Evolutionary conservation across 2,797 vertebrate genomes (phyloP), one percentile per base, ranked within the genome.

Genomic region (Paguma larvata): DNA sequence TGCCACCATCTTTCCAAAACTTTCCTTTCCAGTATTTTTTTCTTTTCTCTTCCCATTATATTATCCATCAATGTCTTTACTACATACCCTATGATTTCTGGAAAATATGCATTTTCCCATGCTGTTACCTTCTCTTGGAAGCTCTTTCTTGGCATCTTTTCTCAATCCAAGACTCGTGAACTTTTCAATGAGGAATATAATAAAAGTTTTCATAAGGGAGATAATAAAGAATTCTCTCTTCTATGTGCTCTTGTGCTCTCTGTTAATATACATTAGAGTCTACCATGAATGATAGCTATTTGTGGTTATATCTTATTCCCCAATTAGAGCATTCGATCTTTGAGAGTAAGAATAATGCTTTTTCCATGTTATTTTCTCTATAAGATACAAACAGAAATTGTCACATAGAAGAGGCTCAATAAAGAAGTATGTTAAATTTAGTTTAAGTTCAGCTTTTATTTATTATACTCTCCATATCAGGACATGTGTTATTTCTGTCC

Each of bases 351-450:
- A 72, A 87, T 30, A 68, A 91, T 79, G 10, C 0, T 95, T 94
- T 44, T 1, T 25, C 86, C 1, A 7, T 65, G 44, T 85, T 94
- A 46, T 96, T 85, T 95, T 38, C 6, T 56, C 65, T 67, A 19
- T n/a, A 82, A 30, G 21, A 25, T 19, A 86, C n/a, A 75, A 78
- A 80, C 3, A 80, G 46, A 73, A 44, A 85, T 5, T 51, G 67
- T 95, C 51, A 73, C 5, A 8, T 9, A 86, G n/a, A 9, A 85
- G 3, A 13, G 4, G 2, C 10, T 80, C 53, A 32, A 32, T 59
- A 85, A 86, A 86, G n/a, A 92, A 88, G 34, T 68, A 65, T 68
- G 10, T 13, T 80, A 63, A 89, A 56, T 80, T 79, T 82, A 85
- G 51, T 46, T 59, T 72, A 92, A 87, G 14, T 63, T 30, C 63